Percentiles rank a stretch among this genome's conserved stretches.
Conservation (phyloP, 1,140 invertebrate genomes). For the Trichoplusia ni region DNA sequence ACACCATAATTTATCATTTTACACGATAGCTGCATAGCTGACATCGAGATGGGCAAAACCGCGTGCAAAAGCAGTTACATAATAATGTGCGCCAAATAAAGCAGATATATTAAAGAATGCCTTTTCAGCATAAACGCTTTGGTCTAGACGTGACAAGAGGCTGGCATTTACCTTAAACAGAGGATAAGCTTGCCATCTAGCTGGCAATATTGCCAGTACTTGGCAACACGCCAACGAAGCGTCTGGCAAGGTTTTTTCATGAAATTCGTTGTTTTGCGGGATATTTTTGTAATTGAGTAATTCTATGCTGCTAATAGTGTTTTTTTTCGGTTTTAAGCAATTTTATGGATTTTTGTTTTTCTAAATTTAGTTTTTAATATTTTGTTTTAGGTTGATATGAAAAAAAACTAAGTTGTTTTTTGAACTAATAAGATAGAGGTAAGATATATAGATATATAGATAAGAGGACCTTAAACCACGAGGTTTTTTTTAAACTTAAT, state of each 20-base stretch:
- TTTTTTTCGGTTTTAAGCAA: background rate
- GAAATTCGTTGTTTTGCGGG: conserved; percentile 2
- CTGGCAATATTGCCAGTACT: conserved; percentile 10
- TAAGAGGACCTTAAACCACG: too few species aligned
- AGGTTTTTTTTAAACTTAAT: too few species aligned
- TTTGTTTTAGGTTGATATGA: too few species aligned
- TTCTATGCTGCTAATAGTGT: background rate
- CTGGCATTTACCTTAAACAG: conserved; percentile 22
- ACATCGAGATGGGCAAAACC: too few species aligned
- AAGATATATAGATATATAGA: too few species aligned
- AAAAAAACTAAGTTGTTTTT: too few species aligned
- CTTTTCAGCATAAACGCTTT: conserved; percentile 6
- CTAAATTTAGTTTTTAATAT: background rate
- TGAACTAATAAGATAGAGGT: too few species aligned
- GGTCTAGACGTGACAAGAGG: conserved; percentile 12
- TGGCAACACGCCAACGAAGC: background rate
- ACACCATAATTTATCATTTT: too few species aligned
- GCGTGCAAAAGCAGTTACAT: too few species aligned
- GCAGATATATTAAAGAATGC: conserved; percentile 10
- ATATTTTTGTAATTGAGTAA: too few species aligned
- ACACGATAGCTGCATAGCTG: too few species aligned
- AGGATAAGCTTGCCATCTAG: conserved; percentile 5
- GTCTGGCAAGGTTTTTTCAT: background rate
- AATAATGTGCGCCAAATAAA: too few species aligned
- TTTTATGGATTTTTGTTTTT: background rate